Base-by-base conservation (phyloP, 2,888 invertebrate species). In the Harpagoxenus sublaevis region DNA sequence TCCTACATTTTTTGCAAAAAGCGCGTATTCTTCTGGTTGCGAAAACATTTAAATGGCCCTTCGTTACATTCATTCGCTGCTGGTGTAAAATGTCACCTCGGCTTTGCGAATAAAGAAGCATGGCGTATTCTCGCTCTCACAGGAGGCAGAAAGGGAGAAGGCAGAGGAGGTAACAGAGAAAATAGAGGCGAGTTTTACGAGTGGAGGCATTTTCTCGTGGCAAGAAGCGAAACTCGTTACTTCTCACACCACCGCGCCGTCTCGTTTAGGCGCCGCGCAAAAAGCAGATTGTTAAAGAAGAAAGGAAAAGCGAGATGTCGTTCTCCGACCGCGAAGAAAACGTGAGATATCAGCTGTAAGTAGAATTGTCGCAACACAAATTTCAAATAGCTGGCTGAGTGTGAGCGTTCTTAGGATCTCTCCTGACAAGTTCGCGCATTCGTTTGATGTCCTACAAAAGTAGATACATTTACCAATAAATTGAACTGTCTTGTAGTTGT, bases 21-120 rank as follows among this genome's bases (percentile, higher is more conserved):
- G 18, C 45, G 18, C 18, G 5, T n/a, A 31, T 79, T 3, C 9
- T n/a, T 62, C 9, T 12, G 18, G 12, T 74, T 6, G 62, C 48
- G 55, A 68, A 28, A 51, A 66, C 70, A 68, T 86, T 84, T 82
- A 89, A 87, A 91, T 63, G 84, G 57, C 71, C 42, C 55, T 66
- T 78, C 86, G 81, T 89, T 86, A 89, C 89, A 71, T 87, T 87
- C 82, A 86, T 85, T 35, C 57, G 83, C 28, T 51, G 51, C 28
- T 18, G 74, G 84, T 88, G 86, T 88, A 89, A 91, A 91, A 89
- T 84, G 86, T 88, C 86, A 84, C 85, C 84, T 83, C 68, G 79
- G 45, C 82, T 87, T 91, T 89, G 84, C 84, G 84, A 89, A 84
- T 84, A 84, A 91, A 87, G 86, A 83, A 89, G 91, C 39, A 84